These are phyloP conservation scores for Rotaria sp. DNA, from an alignment of 2,888 invertebrate species.

Conservation along the genomic window DNA sequence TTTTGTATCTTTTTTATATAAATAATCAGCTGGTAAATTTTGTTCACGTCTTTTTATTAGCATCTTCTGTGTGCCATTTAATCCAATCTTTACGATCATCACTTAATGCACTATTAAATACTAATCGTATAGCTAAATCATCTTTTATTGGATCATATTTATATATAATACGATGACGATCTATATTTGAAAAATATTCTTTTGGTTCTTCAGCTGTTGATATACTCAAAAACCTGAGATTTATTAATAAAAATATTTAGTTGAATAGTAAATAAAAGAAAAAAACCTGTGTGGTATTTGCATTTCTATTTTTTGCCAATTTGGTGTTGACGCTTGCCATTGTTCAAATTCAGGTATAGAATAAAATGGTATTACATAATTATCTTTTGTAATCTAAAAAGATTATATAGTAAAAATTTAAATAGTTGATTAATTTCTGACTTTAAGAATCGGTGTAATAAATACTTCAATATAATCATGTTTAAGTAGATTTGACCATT, in stretches of 20 bases:
- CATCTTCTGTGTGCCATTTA: constrained; percentile 78
- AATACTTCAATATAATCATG: constrained; percentile 82
- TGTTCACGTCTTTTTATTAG: constrained; percentile 59
- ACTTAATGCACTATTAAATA: constrained; percentile 88
- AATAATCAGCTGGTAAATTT: constrained; percentile 60
- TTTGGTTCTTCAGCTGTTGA: constrained; percentile 95
- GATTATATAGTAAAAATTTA: no score
- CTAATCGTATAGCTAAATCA: constrained; percentile 84
- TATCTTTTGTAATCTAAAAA: constrained; percentile 48
- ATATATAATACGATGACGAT: constrained; percentile 79
- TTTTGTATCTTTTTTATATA: constrained; percentile 81
- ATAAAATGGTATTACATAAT: constrained; percentile 77
- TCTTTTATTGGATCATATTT: constrained; percentile 77
- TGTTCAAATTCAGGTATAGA: constrained; percentile 95
- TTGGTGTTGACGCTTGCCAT: constrained; percentile 82
- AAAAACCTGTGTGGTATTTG: constrained; percentile 62
- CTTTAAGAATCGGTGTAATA: constrained; percentile 97
- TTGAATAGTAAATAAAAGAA: background rate
- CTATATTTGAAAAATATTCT: constrained; percentile 94
- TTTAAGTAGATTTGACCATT: constrained; percentile 86
- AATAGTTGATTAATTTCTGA: constrained; percentile 60
- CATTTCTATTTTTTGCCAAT: constrained; percentile 79
- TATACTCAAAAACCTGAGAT: constrained; percentile 86
- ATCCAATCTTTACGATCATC: constrained; percentile 99
- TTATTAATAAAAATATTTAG: background rate